These are phyloP conservation scores for Acanthurus leucopareius DNA, from an alignment of 2,797 vertebrate genomes.

Conservation along the genomic window DNA sequence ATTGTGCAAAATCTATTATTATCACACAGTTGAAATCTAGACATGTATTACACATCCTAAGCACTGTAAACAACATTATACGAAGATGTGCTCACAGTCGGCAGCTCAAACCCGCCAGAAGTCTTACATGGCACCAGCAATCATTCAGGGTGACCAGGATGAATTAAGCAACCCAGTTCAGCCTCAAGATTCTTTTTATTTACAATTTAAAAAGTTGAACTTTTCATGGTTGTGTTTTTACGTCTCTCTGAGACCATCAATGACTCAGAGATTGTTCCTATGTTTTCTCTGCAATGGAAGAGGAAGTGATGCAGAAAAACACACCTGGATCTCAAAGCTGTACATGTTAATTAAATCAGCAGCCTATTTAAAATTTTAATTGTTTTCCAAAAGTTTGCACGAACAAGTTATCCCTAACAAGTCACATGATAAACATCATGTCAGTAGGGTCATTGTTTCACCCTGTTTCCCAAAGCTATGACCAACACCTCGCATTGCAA, in stretches of 20 bases:
- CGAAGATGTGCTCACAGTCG: conserved; percentile 35
- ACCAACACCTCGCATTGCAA: conserved; percentile 43
- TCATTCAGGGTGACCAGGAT: conserved; percentile 32
- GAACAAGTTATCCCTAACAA: background rate
- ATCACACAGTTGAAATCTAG: conserved; percentile 40
- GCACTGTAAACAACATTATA: conserved; percentile 66
- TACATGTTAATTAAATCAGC: conserved; percentile 54
- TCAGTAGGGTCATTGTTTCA: conserved; percentile 50
- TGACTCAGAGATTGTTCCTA: background rate
- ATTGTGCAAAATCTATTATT: conserved; percentile 73
- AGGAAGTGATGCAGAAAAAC: conserved; percentile 1
- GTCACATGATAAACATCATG: conserved; percentile 26
- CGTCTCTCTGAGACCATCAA: background rate
- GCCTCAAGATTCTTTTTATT: background rate
- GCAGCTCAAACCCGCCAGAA: conserved; percentile 16
- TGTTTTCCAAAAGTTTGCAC: conserved; percentile 17
- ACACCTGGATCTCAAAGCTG: conserved; percentile 16
- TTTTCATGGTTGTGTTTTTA: conserved; percentile 34
- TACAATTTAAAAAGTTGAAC: conserved; percentile 37
- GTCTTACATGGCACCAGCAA: conserved; percentile 54
- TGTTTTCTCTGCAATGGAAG: conserved; percentile 22
- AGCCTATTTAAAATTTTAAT: conserved; percentile 16
- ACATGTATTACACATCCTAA: conserved; percentile 26
- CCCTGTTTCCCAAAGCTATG: conserved; percentile 68
- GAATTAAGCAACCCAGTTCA: conserved; percentile 16